Base-by-base conservation (phyloP, 2,113 vertebrate genomes). In the Tragelaphus scriptus region DNA sequence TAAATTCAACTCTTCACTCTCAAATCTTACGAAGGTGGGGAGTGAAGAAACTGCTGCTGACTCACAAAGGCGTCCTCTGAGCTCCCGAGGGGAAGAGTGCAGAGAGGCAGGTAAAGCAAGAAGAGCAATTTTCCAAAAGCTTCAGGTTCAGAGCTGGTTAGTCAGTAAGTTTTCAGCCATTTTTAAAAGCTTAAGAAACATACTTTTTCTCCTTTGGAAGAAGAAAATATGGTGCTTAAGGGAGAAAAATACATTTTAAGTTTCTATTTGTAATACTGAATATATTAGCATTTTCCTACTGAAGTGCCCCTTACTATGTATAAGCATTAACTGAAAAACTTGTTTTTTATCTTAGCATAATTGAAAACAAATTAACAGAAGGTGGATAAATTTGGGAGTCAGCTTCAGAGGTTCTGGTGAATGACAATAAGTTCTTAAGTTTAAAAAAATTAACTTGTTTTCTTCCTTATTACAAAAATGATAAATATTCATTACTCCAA, bases 331-430 rank as follows among this genome's bases (percentile, higher is more conserved):
- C 25, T 95, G 68, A 63, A 82, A 95, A 80, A 36, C 7, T 51
- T 92, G 75, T 89, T 58, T 92, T 65, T 59, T n/a, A 88, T 44
- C 71, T 90, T 51, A 68, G 14, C 75, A 6, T 26, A 94, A 59
- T 71, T 90, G 44, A 88, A 94, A 97, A 92, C 26, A 94, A 94
- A 87, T 88, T 25, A 96, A 92, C 21, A 88, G 56, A 93, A 97
- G 53, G 47, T 47, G 26, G 56, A 9, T 90, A 93, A 71, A 21
- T 88, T 44, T 93, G 40, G 32, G 44, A 80, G 47, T 77, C 47
- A 56, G 80, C 65, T 93, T 65, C 71, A 49, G 44, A 82, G 19
- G 56, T 44, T 40, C 80, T 80, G 5, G 25, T 30, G 89, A 95
- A 65, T 53, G 56, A 85, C 23, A 63, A 13, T 58, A 85, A 9